Evolutionary conservation across 2,888 invertebrate genomes (phyloP).

Genomic region (Branchellion lobata): DNA sequence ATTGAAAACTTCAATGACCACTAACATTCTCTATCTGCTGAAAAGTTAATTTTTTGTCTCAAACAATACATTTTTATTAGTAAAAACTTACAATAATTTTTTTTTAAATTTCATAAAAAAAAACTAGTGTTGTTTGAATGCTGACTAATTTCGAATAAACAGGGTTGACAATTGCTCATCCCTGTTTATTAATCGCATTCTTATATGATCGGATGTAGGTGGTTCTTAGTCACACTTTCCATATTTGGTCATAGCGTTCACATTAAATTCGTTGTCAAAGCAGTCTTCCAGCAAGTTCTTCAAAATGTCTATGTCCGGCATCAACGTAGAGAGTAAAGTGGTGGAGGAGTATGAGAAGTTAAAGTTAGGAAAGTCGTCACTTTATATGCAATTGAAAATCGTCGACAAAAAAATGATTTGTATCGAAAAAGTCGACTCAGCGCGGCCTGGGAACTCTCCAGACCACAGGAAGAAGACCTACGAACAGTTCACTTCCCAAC

Average conservation of each 20-base stretch:
- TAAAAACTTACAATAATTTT: too few relatives aligned
- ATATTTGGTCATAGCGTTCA: not conserved
- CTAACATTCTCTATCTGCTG: too few relatives aligned
- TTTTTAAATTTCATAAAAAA: too few relatives aligned
- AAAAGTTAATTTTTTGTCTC: too few relatives aligned
- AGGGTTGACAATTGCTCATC: not conserved
- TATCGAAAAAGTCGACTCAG: slow-evolving; percentile 26
- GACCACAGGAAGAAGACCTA: slow-evolving; percentile 28
- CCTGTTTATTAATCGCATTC: not conserved
- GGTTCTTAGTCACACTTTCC: slow-evolving; percentile 25
- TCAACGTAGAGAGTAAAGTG: slow-evolving; percentile 45
- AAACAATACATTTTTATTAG: too few relatives aligned
- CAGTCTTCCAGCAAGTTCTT: too few relatives aligned
- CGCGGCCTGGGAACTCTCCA: not conserved
- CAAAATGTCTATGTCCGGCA: slow-evolving; percentile 47
- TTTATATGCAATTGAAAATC: slow-evolving; percentile 42
- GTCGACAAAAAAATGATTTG: slow-evolving; percentile 38
- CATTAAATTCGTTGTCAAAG: not conserved
- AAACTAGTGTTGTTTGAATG: too few relatives aligned
- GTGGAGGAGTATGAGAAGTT: slow-evolving; percentile 45
- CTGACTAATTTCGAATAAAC: too few relatives aligned
- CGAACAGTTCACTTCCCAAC: slow-evolving; percentile 44
- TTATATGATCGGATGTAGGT: slow-evolving; percentile 40
- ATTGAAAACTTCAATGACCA: too few relatives aligned
- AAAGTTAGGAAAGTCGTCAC: slow-evolving; percentile 43